phyloP scores from a whole-genome alignment of 1,140 invertebrate genomes.

The Pseudomyrmex concolor region DNA sequence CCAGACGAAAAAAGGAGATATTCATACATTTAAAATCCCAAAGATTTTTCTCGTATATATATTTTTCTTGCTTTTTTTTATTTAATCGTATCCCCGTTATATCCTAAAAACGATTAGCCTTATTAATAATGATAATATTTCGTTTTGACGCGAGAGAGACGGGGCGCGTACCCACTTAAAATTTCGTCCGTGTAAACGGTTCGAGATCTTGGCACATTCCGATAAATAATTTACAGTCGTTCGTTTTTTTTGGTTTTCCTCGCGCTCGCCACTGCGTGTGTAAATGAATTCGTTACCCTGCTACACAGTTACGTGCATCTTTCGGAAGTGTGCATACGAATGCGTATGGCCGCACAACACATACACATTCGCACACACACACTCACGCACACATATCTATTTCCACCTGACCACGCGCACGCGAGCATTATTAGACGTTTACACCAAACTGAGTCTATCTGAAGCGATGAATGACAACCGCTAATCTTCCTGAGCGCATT shows the following conservation, averaged over 20 bases:
- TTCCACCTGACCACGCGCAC: conserved; percentile 40
- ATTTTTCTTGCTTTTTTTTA: conserved; percentile 46
- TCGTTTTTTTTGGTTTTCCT: conserved; percentile 59
- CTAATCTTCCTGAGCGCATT: conserved; percentile 43
- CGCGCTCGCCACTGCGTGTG: conserved; percentile 24
- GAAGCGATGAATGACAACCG: conserved; percentile 53
- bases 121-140: conserved; percentile 72
- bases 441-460: conserved; percentile 53
- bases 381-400: conserved; percentile 18
- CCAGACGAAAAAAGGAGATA: conserved; percentile 73
- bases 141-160: conserved; percentile 76
- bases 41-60: conserved; percentile 60
- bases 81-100: conserved; percentile 55
- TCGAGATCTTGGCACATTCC: conserved; percentile 84
- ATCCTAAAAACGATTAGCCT: conserved; percentile 69
- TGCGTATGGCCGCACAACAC: background rate
- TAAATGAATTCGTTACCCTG: conserved; percentile 50
- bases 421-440: conserved; percentile 43
- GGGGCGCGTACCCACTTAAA: conserved; percentile 72
- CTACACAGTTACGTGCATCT: conserved; percentile 41
- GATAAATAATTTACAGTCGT: conserved; percentile 70
- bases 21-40: conserved; percentile 75
- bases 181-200: conserved; percentile 78
- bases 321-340: background rate
- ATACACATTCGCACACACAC: conserved; percentile 14